phyloP scores from a whole-genome alignment of 2,113 vertebrate species.

The Recurvirostra avosetta region DNA sequence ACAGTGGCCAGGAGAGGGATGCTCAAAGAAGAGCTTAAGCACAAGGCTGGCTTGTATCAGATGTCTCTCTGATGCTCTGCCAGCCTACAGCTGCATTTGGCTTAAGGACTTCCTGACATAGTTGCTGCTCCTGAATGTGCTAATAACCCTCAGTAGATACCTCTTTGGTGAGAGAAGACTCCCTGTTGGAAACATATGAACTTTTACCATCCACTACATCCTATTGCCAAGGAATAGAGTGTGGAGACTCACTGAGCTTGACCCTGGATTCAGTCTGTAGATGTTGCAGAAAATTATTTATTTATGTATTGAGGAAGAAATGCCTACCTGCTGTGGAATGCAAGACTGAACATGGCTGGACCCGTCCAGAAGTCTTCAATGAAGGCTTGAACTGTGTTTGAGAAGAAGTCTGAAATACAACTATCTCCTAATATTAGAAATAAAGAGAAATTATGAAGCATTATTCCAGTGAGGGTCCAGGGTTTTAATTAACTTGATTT shows the following conservation, averaged over 20 bases:
- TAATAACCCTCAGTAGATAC: neutral
- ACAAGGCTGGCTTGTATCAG: neutral
- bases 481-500: neutral
- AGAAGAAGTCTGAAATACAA: neutral
- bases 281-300: neutral
- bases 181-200: accelerated
- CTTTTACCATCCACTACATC: neutral
- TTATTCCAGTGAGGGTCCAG: neutral
- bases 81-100: neutral
- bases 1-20: accelerated
- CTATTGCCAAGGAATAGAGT: neutral
- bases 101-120: neutral
- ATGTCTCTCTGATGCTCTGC: neutral
- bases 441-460: neutral
- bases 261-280: neutral
- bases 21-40: neutral
- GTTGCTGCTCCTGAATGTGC: neutral
- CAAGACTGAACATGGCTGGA: neutral
- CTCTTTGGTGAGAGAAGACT: neutral
- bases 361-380: neutral
- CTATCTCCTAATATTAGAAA: neutral
- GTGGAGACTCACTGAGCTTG: neutral
- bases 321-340: neutral
- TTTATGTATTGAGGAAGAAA: neutral
- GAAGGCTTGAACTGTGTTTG: neutral